These are phyloP conservation scores for Ornithorhynchus anatinus DNA, from an alignment of 2,113 vertebrate genomes.

Conservation along the genomic window DNA sequence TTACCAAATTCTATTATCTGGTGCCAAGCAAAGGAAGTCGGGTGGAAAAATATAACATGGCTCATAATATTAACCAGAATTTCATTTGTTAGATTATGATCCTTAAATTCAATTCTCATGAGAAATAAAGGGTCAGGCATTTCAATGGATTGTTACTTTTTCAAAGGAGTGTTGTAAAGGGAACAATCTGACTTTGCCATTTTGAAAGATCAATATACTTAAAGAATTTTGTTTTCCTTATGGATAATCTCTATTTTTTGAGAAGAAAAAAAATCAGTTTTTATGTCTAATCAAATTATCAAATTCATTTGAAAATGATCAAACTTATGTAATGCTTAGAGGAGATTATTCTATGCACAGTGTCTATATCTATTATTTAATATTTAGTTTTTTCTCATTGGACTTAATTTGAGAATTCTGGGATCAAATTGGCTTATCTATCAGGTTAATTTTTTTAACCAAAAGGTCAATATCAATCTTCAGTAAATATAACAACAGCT, in stretches of 20 bases:
- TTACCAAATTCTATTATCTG: too few relatives aligned
- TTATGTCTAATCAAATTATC: slow-evolving; percentile 14
- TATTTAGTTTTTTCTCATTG: not conserved
- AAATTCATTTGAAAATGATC: slow-evolving; percentile 2
- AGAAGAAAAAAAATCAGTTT: not conserved
- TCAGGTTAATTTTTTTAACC: slow-evolving; percentile 22
- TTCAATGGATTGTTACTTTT: not conserved
- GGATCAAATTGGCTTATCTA: not conserved
- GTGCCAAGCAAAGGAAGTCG: too few relatives aligned
- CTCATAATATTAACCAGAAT: slow-evolving; percentile 2
- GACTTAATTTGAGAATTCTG: not conserved
- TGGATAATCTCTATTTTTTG: not conserved
- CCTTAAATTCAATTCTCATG: slow-evolving; percentile 1
- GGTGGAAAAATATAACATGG: not conserved
- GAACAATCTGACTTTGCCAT: too few relatives aligned
- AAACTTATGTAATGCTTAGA: too few relatives aligned
- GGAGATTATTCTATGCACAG: not conserved
- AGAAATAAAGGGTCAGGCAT: not conserved
- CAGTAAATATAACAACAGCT: not conserved
- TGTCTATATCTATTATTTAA: not conserved
- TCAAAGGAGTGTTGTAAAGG: accelerated
- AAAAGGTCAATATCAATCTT: not conserved
- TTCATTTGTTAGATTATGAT: slow-evolving; percentile 11
- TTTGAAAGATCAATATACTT: too few relatives aligned
- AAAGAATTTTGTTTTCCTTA: not conserved